Base-by-base conservation (phyloP, 2,113 vertebrate genomes). In the Callocephalon fimbriatum region DNA sequence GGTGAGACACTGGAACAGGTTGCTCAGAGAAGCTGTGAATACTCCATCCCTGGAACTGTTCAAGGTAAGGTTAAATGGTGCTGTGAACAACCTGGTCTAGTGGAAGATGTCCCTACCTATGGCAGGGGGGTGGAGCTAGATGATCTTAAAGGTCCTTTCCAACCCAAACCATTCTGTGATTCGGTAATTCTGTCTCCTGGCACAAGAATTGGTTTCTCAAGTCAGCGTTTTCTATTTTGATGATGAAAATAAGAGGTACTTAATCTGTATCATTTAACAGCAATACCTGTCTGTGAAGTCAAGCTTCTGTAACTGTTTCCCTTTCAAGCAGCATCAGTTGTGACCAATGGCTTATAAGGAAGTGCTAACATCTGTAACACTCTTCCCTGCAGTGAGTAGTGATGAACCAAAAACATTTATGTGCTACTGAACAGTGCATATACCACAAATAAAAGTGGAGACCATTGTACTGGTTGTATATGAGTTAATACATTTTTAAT, bases 251-350 rank as follows among this genome's bases (percentile, higher is more conserved):
- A 63, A 59, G 23, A 79, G 53, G 22, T 27, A 29, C 16, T 82
- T 58, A 38, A 47, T 71, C 51, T 50, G 19, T 61, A 12, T 70
- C 1, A 35, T 75, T 90, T 79, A 54, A 53, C 63, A 78, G 3
- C 10, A 37, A 37, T 88, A 29, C 73, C 26, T 81, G 2, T 26
- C 25, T 75, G 15, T n/a, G 59, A 73, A 84, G 77, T 95, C 62
- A 90, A 89, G 9, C 44, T 93, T 67, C 83, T 93, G 82, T 90
- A 96, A 67, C 83, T 78, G 51, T 86, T 92, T 92, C 82, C 68
- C 31, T 94, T 94, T 95, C 92, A 95, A 96, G 73, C 25, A 93
- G 32, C 29, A 75, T 68, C 48, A 74, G 9, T 93, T 93, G 80
- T 83, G 58, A 90, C 32, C 76, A 95, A 25, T 88, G 63, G 47